Evolutionary conservation across 2,888 invertebrate species (phyloP), one percentile per base, ranked within the genome.

Genomic region (Physocephala rufipes): DNA sequence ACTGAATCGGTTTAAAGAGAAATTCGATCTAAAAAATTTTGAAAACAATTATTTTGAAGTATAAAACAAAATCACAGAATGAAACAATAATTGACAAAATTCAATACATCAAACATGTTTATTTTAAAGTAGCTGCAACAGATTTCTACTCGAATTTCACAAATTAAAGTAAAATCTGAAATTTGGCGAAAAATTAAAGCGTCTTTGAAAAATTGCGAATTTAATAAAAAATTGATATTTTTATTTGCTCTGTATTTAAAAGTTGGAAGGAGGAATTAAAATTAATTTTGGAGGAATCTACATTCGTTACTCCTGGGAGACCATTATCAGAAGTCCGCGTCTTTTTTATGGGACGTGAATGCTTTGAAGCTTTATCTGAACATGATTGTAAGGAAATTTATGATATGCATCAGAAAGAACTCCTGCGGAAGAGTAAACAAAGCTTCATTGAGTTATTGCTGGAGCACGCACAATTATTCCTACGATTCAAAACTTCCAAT

Each of bases 201-300:
- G n/a, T n/a, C n/a, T n/a, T n/a, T n/a, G 4, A 36, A 36, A 36
- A 9, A 7, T 36, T 36, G 36, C 9, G 5, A 36, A 9, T 7
- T 4, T 36, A 7, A 36, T 7, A 36, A 36, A 36, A 36, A 36
- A 36, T 36, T 7, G 9, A 36, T 36, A 4, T 36, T n/a, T 36
- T 36, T 36, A 36, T 55, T 55, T 13, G 21, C 59, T 55, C 5
- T 30, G 59, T n/a, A n/a, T n/a, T 51, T n/a, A 49, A 53, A 84
- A 96, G 96, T 86, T 94, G 95, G 92, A 95, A 95, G 85, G 93
- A 95, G 82, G 95, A 97, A 84, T 98, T 98, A 87, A 95, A 95
- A 86, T 92, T 95, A 82, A 88, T 97, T 24, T 88, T 98, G 70
- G 95, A 96, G 85, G 96, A 96, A 85, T 96, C 96, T 0, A 94